Conservation (phyloP, 2,797 vertebrate species). For the Bucorvus abyssinicus region DNA sequence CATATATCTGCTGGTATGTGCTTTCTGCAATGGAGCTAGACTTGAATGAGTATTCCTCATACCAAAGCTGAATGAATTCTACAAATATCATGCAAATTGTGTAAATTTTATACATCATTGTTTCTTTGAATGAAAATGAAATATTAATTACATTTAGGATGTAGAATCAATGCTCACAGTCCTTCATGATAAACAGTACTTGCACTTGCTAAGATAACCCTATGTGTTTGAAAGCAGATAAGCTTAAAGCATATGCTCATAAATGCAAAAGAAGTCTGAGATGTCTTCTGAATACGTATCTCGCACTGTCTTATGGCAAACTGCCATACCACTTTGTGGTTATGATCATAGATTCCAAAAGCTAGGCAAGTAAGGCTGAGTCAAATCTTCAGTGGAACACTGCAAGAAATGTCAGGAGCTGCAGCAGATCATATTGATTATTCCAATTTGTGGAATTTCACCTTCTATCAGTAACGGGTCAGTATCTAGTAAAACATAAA, state of each 20-base stretch:
- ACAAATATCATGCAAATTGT: neutral
- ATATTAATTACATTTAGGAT: neutral
- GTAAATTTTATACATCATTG: neutral
- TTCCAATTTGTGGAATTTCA: neutral
- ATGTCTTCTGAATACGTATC: neutral
- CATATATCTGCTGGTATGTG: neutral
- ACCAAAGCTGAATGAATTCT: neutral
- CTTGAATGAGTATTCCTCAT: neutral
- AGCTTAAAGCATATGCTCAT: neutral
- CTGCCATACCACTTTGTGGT: neutral
- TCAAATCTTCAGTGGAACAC: neutral
- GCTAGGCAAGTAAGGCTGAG: neutral
- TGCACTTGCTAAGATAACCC: neutral
- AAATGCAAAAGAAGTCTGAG: neutral
- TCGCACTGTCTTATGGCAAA: neutral
- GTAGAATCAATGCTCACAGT: neutral
- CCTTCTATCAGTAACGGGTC: neutral
- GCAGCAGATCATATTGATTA: neutral
- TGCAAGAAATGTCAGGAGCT: neutral
- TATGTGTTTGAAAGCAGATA: neutral
- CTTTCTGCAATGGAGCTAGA: neutral
- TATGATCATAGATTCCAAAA: neutral
- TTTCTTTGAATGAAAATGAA: neutral
- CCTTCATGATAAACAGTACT: neutral
- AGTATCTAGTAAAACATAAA: neutral